Evolutionary conservation across 2,888 invertebrate species (phyloP).

Genomic region (Thymelicus lineola): DNA sequence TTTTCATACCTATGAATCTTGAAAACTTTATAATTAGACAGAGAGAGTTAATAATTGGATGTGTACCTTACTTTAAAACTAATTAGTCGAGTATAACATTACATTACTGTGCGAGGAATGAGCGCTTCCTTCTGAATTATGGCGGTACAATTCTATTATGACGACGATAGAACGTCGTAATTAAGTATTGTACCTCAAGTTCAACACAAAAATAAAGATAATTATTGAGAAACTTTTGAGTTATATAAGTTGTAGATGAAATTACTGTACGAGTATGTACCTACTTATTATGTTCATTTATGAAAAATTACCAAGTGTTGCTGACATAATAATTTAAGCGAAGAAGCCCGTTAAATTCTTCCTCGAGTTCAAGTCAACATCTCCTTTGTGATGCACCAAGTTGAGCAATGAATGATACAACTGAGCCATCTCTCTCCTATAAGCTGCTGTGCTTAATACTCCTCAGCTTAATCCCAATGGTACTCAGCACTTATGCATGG

Average conservation of each 20-base stretch:
- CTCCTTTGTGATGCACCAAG: too few relatives aligned
- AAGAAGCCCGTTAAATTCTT: too few relatives aligned
- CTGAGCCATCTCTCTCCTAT: too few relatives aligned
- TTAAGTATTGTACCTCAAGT: neutral
- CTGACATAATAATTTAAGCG: too few relatives aligned
- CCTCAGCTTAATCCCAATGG: too few relatives aligned
- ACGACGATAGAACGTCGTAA: conserved; percentile 1
- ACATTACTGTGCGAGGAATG: conserved; percentile 12
- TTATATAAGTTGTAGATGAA: neutral
- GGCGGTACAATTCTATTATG: conserved; percentile 17
- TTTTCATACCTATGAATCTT: neutral
- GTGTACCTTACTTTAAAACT: conserved; percentile 26
- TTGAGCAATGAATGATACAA: too few relatives aligned
- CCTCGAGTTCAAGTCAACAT: too few relatives aligned
- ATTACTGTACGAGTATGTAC: neutral
- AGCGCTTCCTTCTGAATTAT: conserved; percentile 11
- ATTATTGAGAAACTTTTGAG: neutral
- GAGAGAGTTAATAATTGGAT: conserved; percentile 12
- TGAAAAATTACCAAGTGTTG: too few relatives aligned
- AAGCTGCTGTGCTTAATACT: too few relatives aligned
- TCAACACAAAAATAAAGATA: neutral
- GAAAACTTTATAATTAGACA: conserved; percentile 14
- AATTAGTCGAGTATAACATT: conserved; percentile 19
- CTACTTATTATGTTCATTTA: too few relatives aligned
- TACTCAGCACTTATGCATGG: too few relatives aligned